A percentile compares a stretch with the other conserved stretches of the same genome.
Evolutionary conservation across 2,113 vertebrate genomes (phyloP).

Genomic region (Acrocephalus arundinaceus): DNA sequence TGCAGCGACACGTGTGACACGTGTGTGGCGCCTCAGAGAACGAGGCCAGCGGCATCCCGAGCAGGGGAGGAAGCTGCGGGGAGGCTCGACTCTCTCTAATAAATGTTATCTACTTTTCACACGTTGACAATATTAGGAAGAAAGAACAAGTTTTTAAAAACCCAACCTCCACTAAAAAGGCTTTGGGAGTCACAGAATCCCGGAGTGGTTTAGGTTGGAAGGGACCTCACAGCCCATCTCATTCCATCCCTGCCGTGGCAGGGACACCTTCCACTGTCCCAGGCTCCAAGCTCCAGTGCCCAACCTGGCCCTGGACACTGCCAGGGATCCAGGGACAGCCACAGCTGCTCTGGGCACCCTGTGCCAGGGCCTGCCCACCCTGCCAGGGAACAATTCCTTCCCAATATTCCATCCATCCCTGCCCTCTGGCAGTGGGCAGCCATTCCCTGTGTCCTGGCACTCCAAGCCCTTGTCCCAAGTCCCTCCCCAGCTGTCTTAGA

Average conservation of each 20-base stretch:
- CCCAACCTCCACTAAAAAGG: neutral
- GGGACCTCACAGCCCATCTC: neutral
- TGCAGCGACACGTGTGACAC: neutral
- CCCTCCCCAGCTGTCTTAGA: neutral
- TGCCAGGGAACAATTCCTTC: rapidly evolving
- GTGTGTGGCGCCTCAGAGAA: neutral
- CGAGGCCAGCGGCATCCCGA: neutral
- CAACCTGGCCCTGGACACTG: rapidly evolving
- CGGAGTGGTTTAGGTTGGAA: neutral
- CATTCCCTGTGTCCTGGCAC: neutral
- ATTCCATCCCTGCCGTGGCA: neutral
- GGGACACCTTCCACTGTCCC: rapidly evolving
- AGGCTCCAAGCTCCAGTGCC: rapidly evolving
- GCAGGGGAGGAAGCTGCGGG: neutral
- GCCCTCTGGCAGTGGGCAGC: neutral
- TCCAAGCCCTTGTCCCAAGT: neutral
- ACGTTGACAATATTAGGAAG: neutral
- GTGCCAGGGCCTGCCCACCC: neutral
- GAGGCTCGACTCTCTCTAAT: neutral
- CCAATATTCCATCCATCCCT: rapidly evolving
- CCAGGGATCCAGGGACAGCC: neutral
- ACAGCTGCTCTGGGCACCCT: neutral
- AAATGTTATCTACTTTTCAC: neutral
- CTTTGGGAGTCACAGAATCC: neutral
- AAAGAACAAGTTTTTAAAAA: neutral